Conservation (phyloP, 2,888 invertebrate genomes). For the Phorcus lineatus region DNA sequence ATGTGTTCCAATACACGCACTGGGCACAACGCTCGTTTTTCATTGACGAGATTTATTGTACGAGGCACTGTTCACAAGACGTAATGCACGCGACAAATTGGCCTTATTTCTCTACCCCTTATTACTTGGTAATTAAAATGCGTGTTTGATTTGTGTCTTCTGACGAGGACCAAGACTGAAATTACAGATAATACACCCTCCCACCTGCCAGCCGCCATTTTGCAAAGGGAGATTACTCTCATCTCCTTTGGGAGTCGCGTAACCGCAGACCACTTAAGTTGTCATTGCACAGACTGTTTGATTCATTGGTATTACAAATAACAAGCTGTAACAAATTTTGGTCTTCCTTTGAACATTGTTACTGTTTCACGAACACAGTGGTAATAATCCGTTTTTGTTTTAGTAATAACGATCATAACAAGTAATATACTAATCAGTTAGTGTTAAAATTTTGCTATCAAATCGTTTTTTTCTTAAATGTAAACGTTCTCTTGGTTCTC, state of each 20-base stretch:
- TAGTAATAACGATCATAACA: too few species aligned
- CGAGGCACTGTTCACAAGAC: not conserved
- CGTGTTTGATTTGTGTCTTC: not conserved
- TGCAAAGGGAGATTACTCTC: not conserved
- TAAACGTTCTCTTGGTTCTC: too few species aligned
- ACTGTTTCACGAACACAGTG: too few species aligned
- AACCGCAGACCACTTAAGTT: too few species aligned
- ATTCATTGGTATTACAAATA: too few species aligned
- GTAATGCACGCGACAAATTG: constrained; percentile 18
- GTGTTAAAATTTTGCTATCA: too few species aligned
- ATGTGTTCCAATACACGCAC: not conserved
- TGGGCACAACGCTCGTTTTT: not conserved
- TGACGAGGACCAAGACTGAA: not conserved
- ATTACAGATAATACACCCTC: not conserved
- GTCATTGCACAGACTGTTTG: too few species aligned
- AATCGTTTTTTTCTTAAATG: too few species aligned
- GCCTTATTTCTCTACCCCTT: not conserved
- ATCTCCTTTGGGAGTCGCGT: not conserved
- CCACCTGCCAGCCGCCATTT: not conserved
- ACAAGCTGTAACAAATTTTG: too few species aligned
- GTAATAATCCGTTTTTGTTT: too few species aligned
- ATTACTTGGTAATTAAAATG: constrained; percentile 3
- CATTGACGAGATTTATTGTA: not conserved
- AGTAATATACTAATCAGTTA: too few species aligned
- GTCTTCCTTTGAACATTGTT: too few species aligned